Conservation (phyloP, 2,797 vertebrate species). For the Acipenser ruthenus region DNA sequence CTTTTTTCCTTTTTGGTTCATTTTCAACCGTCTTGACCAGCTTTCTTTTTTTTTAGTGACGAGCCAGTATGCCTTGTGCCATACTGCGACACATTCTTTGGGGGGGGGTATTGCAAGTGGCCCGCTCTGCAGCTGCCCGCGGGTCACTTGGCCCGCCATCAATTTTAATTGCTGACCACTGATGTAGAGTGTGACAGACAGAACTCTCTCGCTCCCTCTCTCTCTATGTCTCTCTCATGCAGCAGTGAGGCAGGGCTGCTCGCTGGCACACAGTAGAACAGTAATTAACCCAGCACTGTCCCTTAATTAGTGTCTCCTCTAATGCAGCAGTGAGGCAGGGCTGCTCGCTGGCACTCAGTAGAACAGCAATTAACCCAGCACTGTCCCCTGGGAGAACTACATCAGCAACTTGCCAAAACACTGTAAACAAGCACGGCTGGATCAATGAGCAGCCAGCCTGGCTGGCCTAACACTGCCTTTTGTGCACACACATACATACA, state of each 20-base stretch:
- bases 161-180: too few species aligned
- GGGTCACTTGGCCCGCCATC: too few species aligned
- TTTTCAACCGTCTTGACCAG: too few species aligned
- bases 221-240: slow-evolving; percentile 12
- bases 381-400: slow-evolving; percentile 66
- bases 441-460: slow-evolving; percentile 62
- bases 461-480: slow-evolving; percentile 25
- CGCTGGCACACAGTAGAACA: slow-evolving; percentile 42
- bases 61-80: too few species aligned
- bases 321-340: slow-evolving; percentile 71
- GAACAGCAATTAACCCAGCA: slow-evolving; percentile 84
- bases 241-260: slow-evolving; percentile 10
- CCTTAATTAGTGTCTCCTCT: slow-evolving; percentile 80
- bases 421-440: slow-evolving; percentile 75
- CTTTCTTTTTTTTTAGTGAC: too few species aligned
- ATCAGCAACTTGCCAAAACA: slow-evolving; percentile 77
- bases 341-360: slow-evolving; percentile 73
- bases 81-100: too few species aligned
- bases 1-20: too few species aligned
- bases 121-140: too few species aligned
- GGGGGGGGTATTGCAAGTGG: too few species aligned
- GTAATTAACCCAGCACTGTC: slow-evolving; percentile 50
- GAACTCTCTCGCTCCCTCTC: neutral
- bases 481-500: neutral
- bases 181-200: too few species aligned